Conservation (phyloP, 2,113 vertebrate species). For the Albula goreensis region DNA sequence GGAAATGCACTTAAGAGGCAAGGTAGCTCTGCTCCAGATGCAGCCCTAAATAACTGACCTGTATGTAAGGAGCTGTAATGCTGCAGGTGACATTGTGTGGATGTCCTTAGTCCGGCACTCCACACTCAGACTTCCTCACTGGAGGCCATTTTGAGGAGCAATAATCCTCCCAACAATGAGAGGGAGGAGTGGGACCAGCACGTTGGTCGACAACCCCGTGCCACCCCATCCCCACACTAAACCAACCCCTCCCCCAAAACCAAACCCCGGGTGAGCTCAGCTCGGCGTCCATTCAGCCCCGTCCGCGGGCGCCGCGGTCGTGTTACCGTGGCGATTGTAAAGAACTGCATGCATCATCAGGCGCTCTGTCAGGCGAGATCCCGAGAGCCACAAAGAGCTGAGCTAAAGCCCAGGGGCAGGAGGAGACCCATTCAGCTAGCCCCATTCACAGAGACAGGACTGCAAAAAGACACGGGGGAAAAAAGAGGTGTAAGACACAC, state of each 20-base stretch:
- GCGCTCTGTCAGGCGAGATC: slow-evolving; percentile 50
- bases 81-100: no score
- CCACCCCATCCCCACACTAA: no score
- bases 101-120: no score
- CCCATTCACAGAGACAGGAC: background rate
- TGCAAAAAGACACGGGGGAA: background rate
- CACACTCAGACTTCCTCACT: background rate
- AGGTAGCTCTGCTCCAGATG: no score
- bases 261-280: slow-evolving; percentile 23
- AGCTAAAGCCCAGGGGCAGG: background rate
- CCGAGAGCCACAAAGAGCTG: slow-evolving; percentile 36
- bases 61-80: no score
- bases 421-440: background rate
- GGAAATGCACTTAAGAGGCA: no score
- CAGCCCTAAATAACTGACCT: no score
- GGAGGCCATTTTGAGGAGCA: background rate
- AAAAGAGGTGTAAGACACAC: background rate
- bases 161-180: slow-evolving; percentile 10
- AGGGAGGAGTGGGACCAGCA: slow-evolving; percentile 2
- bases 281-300: slow-evolving; percentile 47
- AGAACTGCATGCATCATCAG: slow-evolving; percentile 59
- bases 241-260: background rate
- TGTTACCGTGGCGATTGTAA: slow-evolving; percentile 50
- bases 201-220: slow-evolving; percentile 1
- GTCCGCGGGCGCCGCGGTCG: slow-evolving; percentile 48